Evolutionary conservation across 2,888 invertebrate species (phyloP).

Genomic region (Synergus laeviventris): DNA sequence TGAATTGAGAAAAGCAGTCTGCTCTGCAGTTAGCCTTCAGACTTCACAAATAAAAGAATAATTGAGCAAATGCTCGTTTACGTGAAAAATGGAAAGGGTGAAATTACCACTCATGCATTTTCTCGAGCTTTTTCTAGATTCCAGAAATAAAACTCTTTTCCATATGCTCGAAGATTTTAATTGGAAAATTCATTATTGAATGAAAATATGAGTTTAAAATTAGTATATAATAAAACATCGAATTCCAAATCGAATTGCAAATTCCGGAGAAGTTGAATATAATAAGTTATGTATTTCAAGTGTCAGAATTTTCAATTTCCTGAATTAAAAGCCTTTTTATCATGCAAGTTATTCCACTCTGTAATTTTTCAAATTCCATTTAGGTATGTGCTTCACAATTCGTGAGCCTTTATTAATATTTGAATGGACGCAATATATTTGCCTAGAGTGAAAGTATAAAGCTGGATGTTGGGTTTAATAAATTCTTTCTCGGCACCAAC

Average conservation of each 20-base stretch:
- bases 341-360: neutral
- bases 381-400: slow-evolving; percentile 19
- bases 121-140: neutral
- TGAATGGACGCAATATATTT: slow-evolving; percentile 15
- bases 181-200: neutral
- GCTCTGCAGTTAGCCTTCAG: neutral
- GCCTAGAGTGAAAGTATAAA: slow-evolving; percentile 33
- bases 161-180: neutral
- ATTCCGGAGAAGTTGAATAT: neutral
- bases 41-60: slow-evolving; percentile 8
- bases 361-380: slow-evolving; percentile 12
- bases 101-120: neutral
- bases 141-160: neutral
- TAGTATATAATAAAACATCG: neutral
- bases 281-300: neutral
- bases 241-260: rapidly evolving
- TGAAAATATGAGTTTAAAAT: neutral
- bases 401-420: slow-evolving; percentile 11
- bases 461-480: slow-evolving; percentile 23
- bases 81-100: neutral
- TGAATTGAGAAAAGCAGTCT: neutral
- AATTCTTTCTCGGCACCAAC: slow-evolving; percentile 20
- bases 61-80: slow-evolving; percentile 28
- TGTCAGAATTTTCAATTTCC: neutral
- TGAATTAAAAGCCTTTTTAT: neutral